These are phyloP conservation scores for Mus pahari DNA, from an alignment of 2,113 vertebrate genomes.

Conservation along the genomic window DNA sequence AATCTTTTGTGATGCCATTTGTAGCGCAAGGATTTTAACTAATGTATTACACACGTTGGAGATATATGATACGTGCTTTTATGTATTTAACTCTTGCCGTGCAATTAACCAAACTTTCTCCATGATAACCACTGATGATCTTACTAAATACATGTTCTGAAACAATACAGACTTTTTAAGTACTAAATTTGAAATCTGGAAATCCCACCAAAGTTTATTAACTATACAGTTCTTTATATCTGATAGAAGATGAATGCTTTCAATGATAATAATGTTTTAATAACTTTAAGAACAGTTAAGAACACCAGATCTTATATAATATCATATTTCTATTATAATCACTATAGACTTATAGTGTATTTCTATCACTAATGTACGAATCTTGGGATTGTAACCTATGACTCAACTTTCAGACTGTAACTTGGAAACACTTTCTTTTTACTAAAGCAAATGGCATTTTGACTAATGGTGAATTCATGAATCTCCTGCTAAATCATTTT, in stretches of 20 bases:
- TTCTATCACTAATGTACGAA: slow-evolving; percentile 79
- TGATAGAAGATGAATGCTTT: neutral
- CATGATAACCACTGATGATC: neutral
- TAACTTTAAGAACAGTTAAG: neutral
- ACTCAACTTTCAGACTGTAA: slow-evolving; percentile 64
- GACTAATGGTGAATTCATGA: slow-evolving; percentile 78
- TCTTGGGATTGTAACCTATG: neutral
- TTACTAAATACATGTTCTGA: neutral
- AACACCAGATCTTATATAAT: neutral
- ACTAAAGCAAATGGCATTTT: slow-evolving; percentile 82
- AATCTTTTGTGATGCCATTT: neutral
- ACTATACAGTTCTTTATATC: slow-evolving; percentile 14
- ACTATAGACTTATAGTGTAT: neutral
- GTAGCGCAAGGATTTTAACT: neutral
- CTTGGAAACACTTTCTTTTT: slow-evolving; percentile 76
- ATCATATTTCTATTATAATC: slow-evolving; percentile 31
- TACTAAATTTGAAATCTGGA: slow-evolving; percentile 8
- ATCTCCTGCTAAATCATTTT: slow-evolving; percentile 80
- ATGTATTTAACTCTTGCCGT: neutral
- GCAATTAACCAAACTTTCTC: neutral
- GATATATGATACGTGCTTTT: neutral
- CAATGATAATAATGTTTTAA: slow-evolving; percentile 37
- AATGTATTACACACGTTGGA: neutral
- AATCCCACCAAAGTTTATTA: neutral
- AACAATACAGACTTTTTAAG: neutral